Evolutionary conservation across 23 tunicate genomes (phyloP).

Genomic region (Styela clava): DNA sequence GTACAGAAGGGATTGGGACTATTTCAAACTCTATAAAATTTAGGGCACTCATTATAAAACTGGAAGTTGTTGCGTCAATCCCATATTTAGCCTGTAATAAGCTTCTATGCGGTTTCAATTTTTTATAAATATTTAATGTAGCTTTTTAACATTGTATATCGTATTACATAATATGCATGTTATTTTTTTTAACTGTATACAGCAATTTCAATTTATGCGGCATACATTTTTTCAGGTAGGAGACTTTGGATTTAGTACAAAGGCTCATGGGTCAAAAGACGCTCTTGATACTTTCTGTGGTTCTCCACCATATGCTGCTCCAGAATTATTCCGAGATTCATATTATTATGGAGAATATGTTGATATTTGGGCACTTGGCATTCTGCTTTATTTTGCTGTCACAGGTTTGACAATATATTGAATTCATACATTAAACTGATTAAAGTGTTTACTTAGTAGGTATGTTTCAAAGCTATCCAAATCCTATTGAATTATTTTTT

Average conservation of each 20-base stretch:
- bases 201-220: no score
- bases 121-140: no score
- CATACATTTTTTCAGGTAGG: slow-evolving; percentile 86
- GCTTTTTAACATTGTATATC: no score
- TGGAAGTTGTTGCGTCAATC: no score
- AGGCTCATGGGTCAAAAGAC: slow-evolving; percentile 41
- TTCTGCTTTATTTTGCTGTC: slow-evolving; percentile 74
- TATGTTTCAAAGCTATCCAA: no score
- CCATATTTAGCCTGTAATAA: neutral
- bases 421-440: neutral
- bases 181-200: no score
- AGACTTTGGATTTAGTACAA: slow-evolving; percentile 92
- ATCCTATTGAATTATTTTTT: no score
- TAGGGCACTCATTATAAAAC: no score
- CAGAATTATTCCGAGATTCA: slow-evolving; percentile 76
- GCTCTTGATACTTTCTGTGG: slow-evolving; percentile 87
- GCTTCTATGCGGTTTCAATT: neutral
- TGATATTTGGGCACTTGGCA: slow-evolving; percentile 92
- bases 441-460: neutral
- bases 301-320: slow-evolving; percentile 94
- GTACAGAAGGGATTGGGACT: no score
- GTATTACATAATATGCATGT: no score
- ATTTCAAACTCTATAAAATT: no score
- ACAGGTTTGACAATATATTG: no score
- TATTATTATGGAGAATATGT: slow-evolving; percentile 83